These are phyloP conservation scores for Protomyctophum bolini DNA, from an alignment of 2,113 vertebrate species.

Conservation along the genomic window DNA sequence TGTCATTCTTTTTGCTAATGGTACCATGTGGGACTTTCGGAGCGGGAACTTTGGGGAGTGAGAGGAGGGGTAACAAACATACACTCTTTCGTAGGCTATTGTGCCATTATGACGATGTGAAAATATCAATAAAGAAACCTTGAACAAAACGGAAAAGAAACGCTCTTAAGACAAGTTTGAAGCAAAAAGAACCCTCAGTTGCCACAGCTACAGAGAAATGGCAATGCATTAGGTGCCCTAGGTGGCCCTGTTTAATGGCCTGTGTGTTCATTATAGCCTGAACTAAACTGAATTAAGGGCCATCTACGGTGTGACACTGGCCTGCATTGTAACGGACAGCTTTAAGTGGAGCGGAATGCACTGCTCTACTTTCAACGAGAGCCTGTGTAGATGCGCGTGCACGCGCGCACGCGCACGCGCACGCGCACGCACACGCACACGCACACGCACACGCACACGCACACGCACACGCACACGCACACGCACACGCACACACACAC, in stretches of 20 bases:
- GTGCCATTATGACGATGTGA: too few relatives aligned
- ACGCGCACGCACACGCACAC: conserved; percentile 11
- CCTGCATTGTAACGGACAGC: conserved; percentile 58
- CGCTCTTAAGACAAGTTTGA: not conserved
- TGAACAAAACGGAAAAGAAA: not conserved
- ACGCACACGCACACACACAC: conserved; percentile 14
- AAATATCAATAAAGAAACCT: too few relatives aligned
- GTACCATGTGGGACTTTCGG: too few relatives aligned
- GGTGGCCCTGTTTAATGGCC: conserved; percentile 18
- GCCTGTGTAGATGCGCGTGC: too few relatives aligned
- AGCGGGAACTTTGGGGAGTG: too few relatives aligned
- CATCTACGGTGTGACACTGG: conserved; percentile 37
- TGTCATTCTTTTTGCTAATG: too few relatives aligned
- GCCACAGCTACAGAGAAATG: conserved; percentile 8
- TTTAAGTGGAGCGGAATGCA: conserved; percentile 73
- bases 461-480: conserved; percentile 10
- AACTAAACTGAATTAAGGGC: conserved; percentile 34
- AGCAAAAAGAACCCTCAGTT: conserved; percentile 3
- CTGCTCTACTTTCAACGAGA: conserved; percentile 57
- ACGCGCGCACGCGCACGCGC: not conserved
- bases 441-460: conserved; percentile 11
- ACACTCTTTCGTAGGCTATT: too few relatives aligned
- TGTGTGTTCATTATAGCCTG: conserved; percentile 32
- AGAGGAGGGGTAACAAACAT: too few relatives aligned
- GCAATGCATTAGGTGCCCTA: conserved; percentile 18